Evolutionary conservation across 2,888 invertebrate genomes (phyloP), one percentile per base, ranked within the genome.

Genomic region (Aleiodes leptofemur): DNA sequence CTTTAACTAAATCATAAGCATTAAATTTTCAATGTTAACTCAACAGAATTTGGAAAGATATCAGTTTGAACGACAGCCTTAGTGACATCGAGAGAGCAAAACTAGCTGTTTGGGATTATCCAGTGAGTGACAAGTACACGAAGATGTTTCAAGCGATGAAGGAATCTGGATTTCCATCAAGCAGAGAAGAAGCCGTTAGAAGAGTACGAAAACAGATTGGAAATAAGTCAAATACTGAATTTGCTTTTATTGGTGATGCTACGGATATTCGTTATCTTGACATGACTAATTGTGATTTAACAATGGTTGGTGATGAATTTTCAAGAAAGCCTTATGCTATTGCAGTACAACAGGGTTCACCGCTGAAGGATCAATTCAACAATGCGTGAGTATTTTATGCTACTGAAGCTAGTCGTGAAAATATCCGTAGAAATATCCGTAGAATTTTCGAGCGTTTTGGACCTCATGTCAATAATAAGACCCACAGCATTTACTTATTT

Each of bases 141-240:
- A 99, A 98, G 90, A 98, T 99, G 95, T 98, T 98, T 96, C 96
- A 98, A 87, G 96, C 97, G 0, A 99, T 98, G 97, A 90, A 90
- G 79, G 94, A 94, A 82, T 96, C 97, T 0, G 93, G 93, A 0
- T 92, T 98, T 11, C 98, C 98, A 0, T 91, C 92, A 43, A 92
- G 93, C 4, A 92, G 96, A 55, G 94, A 95, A 0, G 96, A 95
- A 80, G 98, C 98, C 0, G 90, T 98, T 0, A 91, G 92, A 8
- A 92, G 69, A 74, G 96, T 97, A 0, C 89, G 93, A 16, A 91
- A 90, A n/a, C 92, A 93, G 1, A 14, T 71, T 6, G 6, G 90
- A 85, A 93, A 94, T 34, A 94, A 94, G 0, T 95, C 94, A 77
- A 31, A 68, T 14, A 96, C 94, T 87, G 97, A 96, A 4, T 98